A percentile compares a stretch with the other conserved stretches of the same genome.
Conservation (phyloP, 2,113 vertebrate species). For the Fregata magnificens region DNA sequence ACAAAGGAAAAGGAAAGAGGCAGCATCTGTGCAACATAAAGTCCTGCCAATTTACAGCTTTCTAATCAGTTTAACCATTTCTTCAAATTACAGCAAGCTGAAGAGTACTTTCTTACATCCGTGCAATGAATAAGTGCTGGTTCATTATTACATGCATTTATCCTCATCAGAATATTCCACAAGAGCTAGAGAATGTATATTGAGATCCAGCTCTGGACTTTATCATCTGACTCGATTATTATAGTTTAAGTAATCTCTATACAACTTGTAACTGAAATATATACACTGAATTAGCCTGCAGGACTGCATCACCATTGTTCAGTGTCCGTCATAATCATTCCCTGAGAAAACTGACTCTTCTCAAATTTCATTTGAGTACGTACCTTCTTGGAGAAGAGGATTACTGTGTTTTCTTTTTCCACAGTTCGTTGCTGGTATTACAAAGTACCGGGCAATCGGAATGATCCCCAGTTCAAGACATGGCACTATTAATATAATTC, state of each 20-base stretch:
- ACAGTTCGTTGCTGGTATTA: neutral
- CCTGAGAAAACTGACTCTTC: neutral
- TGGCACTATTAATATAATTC: neutral
- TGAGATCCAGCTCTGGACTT: neutral
- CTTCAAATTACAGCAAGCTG: neutral
- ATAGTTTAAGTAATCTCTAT: neutral
- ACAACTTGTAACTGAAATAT: neutral
- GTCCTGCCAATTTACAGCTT: neutral
- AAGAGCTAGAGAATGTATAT: neutral
- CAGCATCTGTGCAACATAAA: constrained; percentile 40
- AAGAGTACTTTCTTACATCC: neutral
- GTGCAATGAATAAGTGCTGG: neutral
- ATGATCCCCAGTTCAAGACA: neutral
- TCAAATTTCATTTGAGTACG: neutral
- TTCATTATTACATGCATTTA: neutral
- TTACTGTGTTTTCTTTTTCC: neutral
- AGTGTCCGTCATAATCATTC: neutral
- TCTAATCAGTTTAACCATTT: neutral
- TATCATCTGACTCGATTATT: neutral
- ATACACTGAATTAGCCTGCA: neutral
- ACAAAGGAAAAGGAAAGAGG: constrained; percentile 24
- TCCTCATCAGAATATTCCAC: neutral
- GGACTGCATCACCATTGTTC: neutral
- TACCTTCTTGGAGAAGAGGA: neutral
- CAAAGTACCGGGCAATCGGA: neutral